Base-by-base conservation (phyloP, 2,888 invertebrate species). In the Drosophila fungiperda region DNA sequence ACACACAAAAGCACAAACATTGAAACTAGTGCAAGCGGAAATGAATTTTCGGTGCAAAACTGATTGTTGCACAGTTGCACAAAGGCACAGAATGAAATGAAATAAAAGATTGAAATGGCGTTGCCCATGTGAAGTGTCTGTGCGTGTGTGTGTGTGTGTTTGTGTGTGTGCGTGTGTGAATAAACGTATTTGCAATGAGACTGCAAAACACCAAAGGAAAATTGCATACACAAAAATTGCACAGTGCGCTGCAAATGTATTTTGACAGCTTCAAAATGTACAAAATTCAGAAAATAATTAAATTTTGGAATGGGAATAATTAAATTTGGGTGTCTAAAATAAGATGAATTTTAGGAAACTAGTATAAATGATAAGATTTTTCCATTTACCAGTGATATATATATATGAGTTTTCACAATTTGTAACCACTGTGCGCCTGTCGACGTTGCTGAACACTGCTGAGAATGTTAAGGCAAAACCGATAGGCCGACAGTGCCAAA, bases 41-140 rank as follows among this genome's bases (percentile, higher is more conserved):
- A 85, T 85, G 85, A 89, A 85, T 87, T 85, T 82, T 84, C 75
- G 87, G 85, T 76, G 87, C 73, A 80, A 84, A 82, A 82, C 80
- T 87, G 89, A 82, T 84, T 89, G 87, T 89, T 85, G 73, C 76
- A 68, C 76, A 80, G 81, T 81, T 76, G 74, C 76, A 85, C 85
- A 89, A 89, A 82, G 84, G 75, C 82, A 54, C 65, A 53, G 71
- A 55, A 36, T 48, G 64, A 32, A 71, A 71, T 64, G 60, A 68
- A 72, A 78, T 70, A 66, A 80, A 76, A 83, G 83, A 83, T 75
- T 83, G 55, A 66, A 68, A 67, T 64, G 48, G 42, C 50, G 57
- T 62, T 49, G 20, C 26, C 17, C 49, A 20, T 26, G 48, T 49
- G 54, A 23, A 35, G 29, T 67, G 42, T 38, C 23, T 72, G n/a